phyloP scores from a whole-genome alignment of 2,888 invertebrate genomes.

The Cosmopolites sordidus region DNA sequence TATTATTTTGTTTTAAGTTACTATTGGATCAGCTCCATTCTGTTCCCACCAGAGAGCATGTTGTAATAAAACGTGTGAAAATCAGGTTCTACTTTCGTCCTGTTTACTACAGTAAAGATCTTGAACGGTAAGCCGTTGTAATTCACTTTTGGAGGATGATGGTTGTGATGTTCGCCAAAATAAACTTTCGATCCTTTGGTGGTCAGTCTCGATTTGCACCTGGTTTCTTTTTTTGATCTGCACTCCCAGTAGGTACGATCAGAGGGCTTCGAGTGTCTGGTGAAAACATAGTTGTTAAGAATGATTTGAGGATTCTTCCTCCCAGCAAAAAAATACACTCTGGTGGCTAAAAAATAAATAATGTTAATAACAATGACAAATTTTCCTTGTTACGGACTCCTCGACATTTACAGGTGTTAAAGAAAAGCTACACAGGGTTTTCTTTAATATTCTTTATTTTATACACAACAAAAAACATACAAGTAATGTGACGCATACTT shows the following conservation, averaged over 20 bases:
- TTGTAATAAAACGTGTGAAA: constrained; percentile 26
- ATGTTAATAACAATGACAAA: background rate
- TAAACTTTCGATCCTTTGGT: constrained; percentile 30
- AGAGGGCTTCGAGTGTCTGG: constrained; percentile 31
- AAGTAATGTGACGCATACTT: no score
- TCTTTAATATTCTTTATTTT: no score
- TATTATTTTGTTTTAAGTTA: no score
- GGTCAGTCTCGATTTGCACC: constrained; percentile 35
- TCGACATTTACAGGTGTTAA: no score
- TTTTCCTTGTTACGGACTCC: no score
- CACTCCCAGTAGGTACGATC: constrained; percentile 39
- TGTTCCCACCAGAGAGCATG: constrained; percentile 14
- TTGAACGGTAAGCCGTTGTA: constrained; percentile 27
- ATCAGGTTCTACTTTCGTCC: constrained; percentile 7
- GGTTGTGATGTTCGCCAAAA: constrained; percentile 31
- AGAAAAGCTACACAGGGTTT: no score
- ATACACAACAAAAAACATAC: no score
- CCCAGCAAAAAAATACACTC: constrained; percentile 32
- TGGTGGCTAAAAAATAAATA: constrained; percentile 27
- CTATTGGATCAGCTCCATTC: constrained; percentile 1
- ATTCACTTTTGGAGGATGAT: constrained; percentile 26
- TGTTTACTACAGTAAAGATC: constrained; percentile 17
- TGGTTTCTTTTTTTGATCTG: constrained; percentile 27
- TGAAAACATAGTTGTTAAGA: constrained; percentile 32
- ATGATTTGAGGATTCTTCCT: constrained; percentile 36